phyloP scores from a whole-genome alignment of 2,113 vertebrate genomes.

The Lagopus muta region DNA sequence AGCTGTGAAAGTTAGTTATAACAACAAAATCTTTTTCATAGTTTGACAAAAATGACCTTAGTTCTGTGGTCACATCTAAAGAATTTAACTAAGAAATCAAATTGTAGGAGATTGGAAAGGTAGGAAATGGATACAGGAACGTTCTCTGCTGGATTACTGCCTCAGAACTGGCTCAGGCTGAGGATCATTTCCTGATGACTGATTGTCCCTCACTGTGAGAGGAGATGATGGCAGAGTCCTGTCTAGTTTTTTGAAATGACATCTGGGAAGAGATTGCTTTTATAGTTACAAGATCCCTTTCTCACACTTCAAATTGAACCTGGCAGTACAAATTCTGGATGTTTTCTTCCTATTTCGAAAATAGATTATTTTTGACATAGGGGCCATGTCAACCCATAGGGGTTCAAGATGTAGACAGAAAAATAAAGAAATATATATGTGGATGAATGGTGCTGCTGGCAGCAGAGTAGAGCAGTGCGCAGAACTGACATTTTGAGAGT shows the following conservation, averaged over 20 bases:
- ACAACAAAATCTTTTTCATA: background rate
- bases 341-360: background rate
- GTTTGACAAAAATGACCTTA: constrained; percentile 40
- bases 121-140: background rate
- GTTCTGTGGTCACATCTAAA: background rate
- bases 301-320: background rate
- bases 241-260: background rate
- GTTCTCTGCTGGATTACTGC: background rate
- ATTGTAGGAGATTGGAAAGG: background rate
- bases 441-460: background rate
- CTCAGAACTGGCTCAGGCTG: background rate
- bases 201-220: background rate
- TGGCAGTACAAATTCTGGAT: background rate
- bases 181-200: background rate
- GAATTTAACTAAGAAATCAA: constrained; percentile 10
- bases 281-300: background rate
- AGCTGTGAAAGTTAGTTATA: constrained; percentile 61
- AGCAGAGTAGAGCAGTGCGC: background rate
- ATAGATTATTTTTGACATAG: background rate
- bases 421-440: background rate
- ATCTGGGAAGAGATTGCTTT: background rate
- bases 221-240: background rate
- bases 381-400: background rate
- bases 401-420: background rate
- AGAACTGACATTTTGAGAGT: background rate